Percentiles rank a stretch among this genome's conserved stretches.
phyloP scores from a whole-genome alignment of 2,888 invertebrate genomes.

The Sphinx pinastri region DNA sequence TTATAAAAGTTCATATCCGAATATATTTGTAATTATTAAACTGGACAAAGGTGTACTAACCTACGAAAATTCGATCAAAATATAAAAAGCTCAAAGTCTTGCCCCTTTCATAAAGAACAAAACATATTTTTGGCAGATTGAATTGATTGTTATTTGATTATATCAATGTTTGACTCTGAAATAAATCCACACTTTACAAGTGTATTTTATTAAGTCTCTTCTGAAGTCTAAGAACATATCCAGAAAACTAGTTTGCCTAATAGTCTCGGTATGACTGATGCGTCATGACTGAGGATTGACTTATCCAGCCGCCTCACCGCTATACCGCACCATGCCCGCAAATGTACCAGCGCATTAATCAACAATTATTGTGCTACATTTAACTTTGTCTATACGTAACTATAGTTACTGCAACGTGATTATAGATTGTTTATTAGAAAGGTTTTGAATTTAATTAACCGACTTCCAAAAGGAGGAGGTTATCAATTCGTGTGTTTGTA shows the following conservation, averaged over 20 bases:
- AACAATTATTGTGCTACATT: slow-evolving; percentile 55
- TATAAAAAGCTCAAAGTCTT: too few species aligned
- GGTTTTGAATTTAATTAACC: too few species aligned
- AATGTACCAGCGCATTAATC: slow-evolving; percentile 50
- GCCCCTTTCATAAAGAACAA: too few species aligned
- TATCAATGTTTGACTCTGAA: background rate
- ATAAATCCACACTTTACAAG: background rate
- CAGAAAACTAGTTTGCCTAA: slow-evolving; percentile 35
- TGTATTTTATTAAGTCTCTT: too few species aligned
- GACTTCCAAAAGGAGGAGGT: too few species aligned
- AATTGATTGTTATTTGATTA: too few species aligned
- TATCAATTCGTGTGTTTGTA: too few species aligned
- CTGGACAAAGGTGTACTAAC: too few species aligned
- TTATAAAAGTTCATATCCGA: too few species aligned
- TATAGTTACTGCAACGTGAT: slow-evolving; percentile 4
- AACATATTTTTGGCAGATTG: too few species aligned
- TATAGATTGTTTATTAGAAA: background rate
- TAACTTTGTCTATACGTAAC: slow-evolving; percentile 27
- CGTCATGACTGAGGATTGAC: slow-evolving; percentile 28
- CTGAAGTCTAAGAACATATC: background rate
- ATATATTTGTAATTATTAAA: too few species aligned
- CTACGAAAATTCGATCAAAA: too few species aligned
- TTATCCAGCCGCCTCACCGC: slow-evolving; percentile 40
- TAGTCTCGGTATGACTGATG: slow-evolving; percentile 44
- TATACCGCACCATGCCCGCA: slow-evolving; percentile 29